Evolutionary conservation across 2,888 invertebrate genomes (phyloP).

Genomic region (Argyresthia albistria): DNA sequence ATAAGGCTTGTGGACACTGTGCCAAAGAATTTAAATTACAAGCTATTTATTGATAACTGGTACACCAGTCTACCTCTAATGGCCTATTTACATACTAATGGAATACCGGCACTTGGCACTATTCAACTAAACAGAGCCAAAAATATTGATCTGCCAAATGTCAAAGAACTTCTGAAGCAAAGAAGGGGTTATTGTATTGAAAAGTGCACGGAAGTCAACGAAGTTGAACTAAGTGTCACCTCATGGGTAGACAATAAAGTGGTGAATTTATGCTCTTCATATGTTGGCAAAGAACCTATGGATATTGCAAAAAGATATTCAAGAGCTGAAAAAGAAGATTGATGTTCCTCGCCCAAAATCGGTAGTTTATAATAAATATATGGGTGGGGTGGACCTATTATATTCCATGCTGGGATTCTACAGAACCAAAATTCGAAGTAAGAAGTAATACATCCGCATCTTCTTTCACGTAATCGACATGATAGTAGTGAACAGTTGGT

Average conservation of each 20-base stretch:
- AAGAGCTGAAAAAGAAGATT: conserved; percentile 13
- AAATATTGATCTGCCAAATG: conserved; percentile 11
- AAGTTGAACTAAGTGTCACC: conserved; percentile 10
- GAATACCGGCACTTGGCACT: not conserved
- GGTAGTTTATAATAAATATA: conserved; percentile 16
- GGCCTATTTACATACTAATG: too few species aligned
- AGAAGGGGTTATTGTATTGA: conserved; percentile 5
- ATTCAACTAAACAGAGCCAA: conserved; percentile 11
- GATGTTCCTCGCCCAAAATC: conserved; percentile 17
- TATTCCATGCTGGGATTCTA: conserved; percentile 19
- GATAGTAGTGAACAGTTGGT: conserved; percentile 16
- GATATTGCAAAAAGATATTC: conserved; percentile 10
- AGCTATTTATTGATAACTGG: conserved; percentile 27
- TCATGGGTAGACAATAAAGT: conserved; percentile 18
- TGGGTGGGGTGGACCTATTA: conserved; percentile 19
- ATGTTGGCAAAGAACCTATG: conserved; percentile 17
- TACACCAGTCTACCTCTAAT: conserved; percentile 14
- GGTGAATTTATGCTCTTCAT: conserved; percentile 16
- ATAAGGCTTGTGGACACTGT: conserved; percentile 17
- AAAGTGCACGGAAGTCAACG: conserved; percentile 9
- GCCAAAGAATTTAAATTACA: conserved; percentile 20
- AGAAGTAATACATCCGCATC: conserved; percentile 20
- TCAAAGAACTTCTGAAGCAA: conserved; percentile 11
- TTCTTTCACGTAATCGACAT: conserved; percentile 21
- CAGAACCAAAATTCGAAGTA: conserved; percentile 18